phyloP scores from a whole-genome alignment of 2,113 vertebrate genomes.

The Lota lota region DNA sequence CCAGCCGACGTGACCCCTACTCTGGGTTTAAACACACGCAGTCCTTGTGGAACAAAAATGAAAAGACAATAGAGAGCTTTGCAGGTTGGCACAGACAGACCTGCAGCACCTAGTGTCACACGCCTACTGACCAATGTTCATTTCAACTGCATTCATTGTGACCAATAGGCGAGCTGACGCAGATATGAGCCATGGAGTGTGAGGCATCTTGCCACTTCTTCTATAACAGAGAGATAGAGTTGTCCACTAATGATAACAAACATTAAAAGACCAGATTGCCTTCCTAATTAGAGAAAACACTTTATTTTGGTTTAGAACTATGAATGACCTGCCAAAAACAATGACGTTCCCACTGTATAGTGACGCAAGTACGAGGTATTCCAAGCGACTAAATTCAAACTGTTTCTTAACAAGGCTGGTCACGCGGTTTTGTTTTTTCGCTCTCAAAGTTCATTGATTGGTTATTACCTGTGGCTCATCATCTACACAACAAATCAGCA shows the following conservation, averaged over 20 bases:
- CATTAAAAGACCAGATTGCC: background rate
- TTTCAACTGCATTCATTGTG: too few species aligned
- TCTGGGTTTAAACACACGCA: too few species aligned
- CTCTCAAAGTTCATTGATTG: constrained; percentile 46
- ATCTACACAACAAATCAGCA: constrained; percentile 51
- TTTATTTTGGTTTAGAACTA: constrained; percentile 32
- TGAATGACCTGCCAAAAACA: constrained; percentile 57
- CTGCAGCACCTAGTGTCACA: too few species aligned
- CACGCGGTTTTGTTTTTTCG: constrained; percentile 48
- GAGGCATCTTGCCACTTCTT: too few species aligned
- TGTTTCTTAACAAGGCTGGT: constrained; percentile 56
- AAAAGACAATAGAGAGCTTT: too few species aligned
- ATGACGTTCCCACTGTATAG: constrained; percentile 44
- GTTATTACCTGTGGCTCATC: constrained; percentile 65
- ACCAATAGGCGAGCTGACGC: too few species aligned
- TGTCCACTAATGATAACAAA: background rate
- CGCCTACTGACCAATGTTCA: too few species aligned
- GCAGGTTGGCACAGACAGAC: too few species aligned
- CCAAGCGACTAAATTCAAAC: constrained; percentile 52
- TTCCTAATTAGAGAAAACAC: constrained; percentile 25
- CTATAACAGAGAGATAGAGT: background rate
- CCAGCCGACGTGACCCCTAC: too few species aligned
- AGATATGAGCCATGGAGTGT: too few species aligned
- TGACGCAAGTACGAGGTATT: constrained; percentile 66
- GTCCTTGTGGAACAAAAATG: too few species aligned